Evolutionary conservation across 2,888 invertebrate species (phyloP).

Genomic region (Chymomyza caudatula): DNA sequence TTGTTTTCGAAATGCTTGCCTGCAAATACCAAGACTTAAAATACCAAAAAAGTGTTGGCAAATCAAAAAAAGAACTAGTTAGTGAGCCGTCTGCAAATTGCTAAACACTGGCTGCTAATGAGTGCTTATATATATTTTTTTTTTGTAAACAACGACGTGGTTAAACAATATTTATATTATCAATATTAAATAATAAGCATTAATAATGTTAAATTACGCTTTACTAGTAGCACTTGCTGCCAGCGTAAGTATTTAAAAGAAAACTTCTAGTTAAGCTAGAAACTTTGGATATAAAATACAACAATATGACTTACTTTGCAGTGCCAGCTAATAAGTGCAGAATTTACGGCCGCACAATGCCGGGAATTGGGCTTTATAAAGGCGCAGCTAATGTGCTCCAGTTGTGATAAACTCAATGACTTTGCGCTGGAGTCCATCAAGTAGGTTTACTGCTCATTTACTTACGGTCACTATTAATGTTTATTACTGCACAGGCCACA

Average conservation of each 20-base stretch:
- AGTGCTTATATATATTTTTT: background rate
- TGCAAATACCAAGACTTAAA: background rate
- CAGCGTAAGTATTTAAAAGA: conserved; percentile 31
- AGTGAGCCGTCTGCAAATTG: background rate
- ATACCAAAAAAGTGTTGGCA: background rate
- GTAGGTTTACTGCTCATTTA: conserved; percentile 40
- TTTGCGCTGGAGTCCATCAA: conserved; percentile 78
- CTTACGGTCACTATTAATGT: background rate
- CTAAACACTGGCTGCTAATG: background rate
- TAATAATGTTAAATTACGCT: conserved; percentile 30
- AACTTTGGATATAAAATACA: too few relatives aligned
- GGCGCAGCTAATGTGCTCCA: conserved; percentile 90
- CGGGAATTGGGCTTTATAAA: conserved; percentile 90
- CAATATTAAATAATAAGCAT: conserved; percentile 12
- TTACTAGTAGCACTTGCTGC: conserved; percentile 32
- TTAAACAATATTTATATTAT: conserved; percentile 32
- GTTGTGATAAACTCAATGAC: conserved; percentile 90
- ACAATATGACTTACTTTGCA: background rate
- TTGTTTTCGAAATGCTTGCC: background rate
- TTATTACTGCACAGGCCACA: conserved; percentile 65
- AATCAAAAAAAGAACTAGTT: background rate
- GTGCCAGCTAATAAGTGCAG: conserved; percentile 71
- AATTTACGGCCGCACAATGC: conserved; percentile 90
- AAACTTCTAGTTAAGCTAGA: background rate
- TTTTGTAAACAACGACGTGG: conserved; percentile 63